Base-by-base conservation (phyloP, 2,888 invertebrate species). In the Catocala sponsa region DNA sequence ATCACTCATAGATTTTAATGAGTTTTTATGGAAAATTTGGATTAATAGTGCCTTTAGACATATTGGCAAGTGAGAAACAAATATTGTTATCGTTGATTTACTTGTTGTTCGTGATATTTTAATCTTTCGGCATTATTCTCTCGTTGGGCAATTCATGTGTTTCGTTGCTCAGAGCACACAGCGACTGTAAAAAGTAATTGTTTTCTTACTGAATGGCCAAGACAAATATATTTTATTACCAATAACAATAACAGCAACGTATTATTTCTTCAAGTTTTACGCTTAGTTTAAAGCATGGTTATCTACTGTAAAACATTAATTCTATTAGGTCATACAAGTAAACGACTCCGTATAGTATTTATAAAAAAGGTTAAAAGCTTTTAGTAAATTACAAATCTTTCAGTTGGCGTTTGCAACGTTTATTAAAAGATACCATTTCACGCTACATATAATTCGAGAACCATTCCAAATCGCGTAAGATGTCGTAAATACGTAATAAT, bases 401-500 rank as follows among this genome's bases (percentile, higher is more conserved):
- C 15, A 56, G 25, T 47, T 52, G 38, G 4, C 35, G 15, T 49
- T 54, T 49, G 43, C 6, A 10, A 55, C 46, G 6, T 35, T 33
- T 12, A 48, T 35, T 55, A 48, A 60, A 48, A 53, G 32, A 44
- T 35, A 38, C 15, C 35, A 50, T 42, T 54, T 56, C 32, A 65
- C n/a, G 13, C 13, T 41, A 54, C 9, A 25, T 57, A 51, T 25
- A n/a, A 48, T 61, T 59, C 55, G 42, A 50, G 35, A 52, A 11
- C 13, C 11, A 54, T 68, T 55, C 54, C 11, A 9, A 60, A 55
- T 51, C 46, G 32, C 35, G 6, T 59, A 55, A 65, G 6, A 58
- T 59, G 42, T 59, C 12, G 13, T 66, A 13, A 68, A 60, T 55
- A 41, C 10, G 25, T 56, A 54, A 63, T 50, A 53, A 15, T 15